Conservation (phyloP, 2,888 invertebrate species). For the Patella caerulea region DNA sequence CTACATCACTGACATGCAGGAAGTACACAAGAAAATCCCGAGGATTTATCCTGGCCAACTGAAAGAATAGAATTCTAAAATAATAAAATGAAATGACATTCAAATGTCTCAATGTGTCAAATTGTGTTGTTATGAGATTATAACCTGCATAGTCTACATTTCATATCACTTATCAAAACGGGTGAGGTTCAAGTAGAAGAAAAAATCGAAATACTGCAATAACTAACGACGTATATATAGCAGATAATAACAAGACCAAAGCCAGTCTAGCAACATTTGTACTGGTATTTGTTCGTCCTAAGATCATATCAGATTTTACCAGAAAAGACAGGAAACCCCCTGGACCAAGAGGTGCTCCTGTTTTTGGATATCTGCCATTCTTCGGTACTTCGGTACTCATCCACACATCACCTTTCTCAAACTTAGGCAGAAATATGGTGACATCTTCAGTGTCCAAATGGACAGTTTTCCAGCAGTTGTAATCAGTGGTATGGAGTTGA, state of each 20-base stretch:
- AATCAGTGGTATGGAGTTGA: constrained; percentile 34
- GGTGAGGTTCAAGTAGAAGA: too few relatives aligned
- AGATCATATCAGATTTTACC: not conserved
- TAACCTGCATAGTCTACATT: too few relatives aligned
- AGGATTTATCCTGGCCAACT: too few relatives aligned
- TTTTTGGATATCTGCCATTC: constrained; percentile 44
- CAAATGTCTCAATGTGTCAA: too few relatives aligned
- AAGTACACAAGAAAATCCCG: too few relatives aligned
- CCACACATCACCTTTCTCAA: constrained; percentile 36
- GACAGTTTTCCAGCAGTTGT: constrained; percentile 42
- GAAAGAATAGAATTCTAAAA: too few relatives aligned
- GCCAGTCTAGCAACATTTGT: not conserved
- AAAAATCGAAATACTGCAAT: too few relatives aligned
- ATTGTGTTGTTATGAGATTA: too few relatives aligned
- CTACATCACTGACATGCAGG: too few relatives aligned
- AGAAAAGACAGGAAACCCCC: constrained; percentile 17
- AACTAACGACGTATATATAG: too few relatives aligned
- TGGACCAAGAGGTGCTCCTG: constrained; percentile 41
- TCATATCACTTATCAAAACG: too few relatives aligned
- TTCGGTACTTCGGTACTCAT: constrained; percentile 32
- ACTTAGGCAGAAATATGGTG: constrained; percentile 40
- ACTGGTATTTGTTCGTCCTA: not conserved
- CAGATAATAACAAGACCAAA: not conserved
- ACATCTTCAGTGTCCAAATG: constrained; percentile 40
- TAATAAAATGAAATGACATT: too few relatives aligned